Conservation (phyloP, 2,888 invertebrate species). For the Agapostemon virescens region DNA sequence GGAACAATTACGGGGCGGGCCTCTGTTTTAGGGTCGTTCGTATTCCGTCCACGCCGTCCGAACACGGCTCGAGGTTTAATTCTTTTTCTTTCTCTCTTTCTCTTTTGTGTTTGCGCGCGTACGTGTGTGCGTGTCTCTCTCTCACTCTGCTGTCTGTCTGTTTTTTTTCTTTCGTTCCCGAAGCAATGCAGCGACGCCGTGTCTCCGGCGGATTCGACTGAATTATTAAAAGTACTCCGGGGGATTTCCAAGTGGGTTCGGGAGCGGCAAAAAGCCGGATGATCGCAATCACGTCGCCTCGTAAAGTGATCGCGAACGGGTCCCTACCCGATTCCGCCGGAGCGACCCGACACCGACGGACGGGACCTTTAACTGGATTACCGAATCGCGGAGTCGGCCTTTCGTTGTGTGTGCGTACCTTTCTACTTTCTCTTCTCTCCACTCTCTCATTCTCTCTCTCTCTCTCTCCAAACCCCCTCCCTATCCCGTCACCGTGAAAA, state of each 20-base stretch:
- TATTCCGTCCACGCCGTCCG: constrained; percentile 56
- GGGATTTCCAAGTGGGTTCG: constrained; percentile 60
- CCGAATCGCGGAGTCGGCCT: constrained; percentile 18
- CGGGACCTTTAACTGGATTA: constrained; percentile 40
- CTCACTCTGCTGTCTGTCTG: too few species aligned
- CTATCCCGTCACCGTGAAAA: neutral
- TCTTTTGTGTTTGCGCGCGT: neutral
- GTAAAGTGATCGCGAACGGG: constrained; percentile 70
- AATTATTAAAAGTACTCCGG: constrained; percentile 67
- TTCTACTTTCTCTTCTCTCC: too few species aligned
- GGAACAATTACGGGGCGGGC: constrained; percentile 48
- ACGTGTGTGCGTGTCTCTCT: too few species aligned
- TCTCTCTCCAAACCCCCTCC: neutral
- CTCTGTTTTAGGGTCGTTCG: constrained; percentile 50
- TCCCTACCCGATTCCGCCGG: constrained; percentile 21
- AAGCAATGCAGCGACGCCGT: constrained; percentile 31
- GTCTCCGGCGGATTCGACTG: constrained; percentile 58
- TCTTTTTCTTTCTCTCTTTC: constrained; percentile 23
- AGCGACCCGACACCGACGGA: constrained; percentile 22
- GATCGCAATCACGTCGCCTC: constrained; percentile 72
- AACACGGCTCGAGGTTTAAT: constrained; percentile 47
- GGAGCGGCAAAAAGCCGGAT: constrained; percentile 59
- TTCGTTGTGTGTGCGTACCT: neutral
- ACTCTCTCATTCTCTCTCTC: too few species aligned
- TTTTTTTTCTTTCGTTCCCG: neutral